phyloP scores from a whole-genome alignment of 92 coral and sea anemone genomes.

The Heliopora coerulea region DNA sequence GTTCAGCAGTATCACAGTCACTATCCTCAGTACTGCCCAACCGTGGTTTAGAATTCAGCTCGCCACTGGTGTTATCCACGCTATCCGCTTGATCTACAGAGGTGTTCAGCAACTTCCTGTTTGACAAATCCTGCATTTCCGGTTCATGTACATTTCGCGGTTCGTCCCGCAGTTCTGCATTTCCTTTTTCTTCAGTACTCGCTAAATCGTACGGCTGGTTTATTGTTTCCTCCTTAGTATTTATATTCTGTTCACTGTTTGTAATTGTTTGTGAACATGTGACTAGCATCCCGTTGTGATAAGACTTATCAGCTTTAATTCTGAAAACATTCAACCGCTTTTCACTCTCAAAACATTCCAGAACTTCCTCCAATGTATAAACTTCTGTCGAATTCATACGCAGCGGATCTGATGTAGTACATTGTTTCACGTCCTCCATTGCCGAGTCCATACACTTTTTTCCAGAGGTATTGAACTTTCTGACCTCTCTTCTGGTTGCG shows the following conservation, averaged over 20 bases:
- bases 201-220: too few relatives aligned
- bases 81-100: too few relatives aligned
- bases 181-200: too few relatives aligned
- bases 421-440: background rate
- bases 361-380: background rate
- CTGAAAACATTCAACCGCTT: background rate
- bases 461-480: background rate
- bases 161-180: too few relatives aligned
- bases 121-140: too few relatives aligned
- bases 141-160: too few relatives aligned
- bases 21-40: background rate
- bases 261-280: background rate
- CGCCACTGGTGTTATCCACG: background rate
- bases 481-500: slow-evolving; percentile 11
- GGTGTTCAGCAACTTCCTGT: too few relatives aligned
- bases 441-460: background rate
- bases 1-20: background rate
- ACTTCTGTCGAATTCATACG: too few relatives aligned
- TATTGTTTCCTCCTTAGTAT: background rate
- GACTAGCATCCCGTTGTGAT: background rate
- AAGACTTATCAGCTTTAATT: background rate
- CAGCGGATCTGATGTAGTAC: too few relatives aligned
- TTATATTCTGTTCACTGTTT: background rate
- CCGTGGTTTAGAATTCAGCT: background rate
- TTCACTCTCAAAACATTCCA: background rate